Percentiles rank a stretch among this genome's conserved stretches.
Conservation (phyloP, 2,113 vertebrate genomes). For the Sphyrna mokarran region DNA sequence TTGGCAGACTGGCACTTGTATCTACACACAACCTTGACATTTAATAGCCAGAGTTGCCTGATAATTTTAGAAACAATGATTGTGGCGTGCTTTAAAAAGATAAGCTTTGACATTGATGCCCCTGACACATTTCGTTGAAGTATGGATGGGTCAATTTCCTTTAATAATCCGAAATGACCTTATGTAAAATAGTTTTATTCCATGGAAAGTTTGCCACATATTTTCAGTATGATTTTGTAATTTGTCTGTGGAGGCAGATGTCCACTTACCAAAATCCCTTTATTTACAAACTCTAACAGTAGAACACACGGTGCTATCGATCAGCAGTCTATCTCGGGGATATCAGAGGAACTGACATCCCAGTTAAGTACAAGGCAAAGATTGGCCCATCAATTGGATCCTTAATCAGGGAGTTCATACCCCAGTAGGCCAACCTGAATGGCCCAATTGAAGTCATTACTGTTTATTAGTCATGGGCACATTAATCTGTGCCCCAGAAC, state of each 20-base stretch:
- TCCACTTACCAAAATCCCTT: too few relatives aligned
- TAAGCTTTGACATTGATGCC: background rate
- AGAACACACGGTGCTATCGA: too few relatives aligned
- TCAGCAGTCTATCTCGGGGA: too few relatives aligned
- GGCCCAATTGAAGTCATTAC: too few relatives aligned
- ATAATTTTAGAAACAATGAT: slow-evolving; percentile 34
- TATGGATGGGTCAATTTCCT: background rate
- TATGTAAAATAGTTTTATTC: background rate
- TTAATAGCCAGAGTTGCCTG: slow-evolving; percentile 17
- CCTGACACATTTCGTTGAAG: background rate
- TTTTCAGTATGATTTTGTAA: background rate
- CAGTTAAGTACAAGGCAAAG: too few relatives aligned
- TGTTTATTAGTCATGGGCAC: background rate
- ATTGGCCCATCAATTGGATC: too few relatives aligned
- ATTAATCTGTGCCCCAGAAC: background rate
- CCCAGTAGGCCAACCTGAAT: too few relatives aligned
- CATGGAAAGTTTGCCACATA: background rate
- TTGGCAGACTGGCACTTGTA: background rate
- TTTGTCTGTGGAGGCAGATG: too few relatives aligned
- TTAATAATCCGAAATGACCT: background rate
- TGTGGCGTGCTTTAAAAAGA: slow-evolving; percentile 18
- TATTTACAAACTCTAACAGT: too few relatives aligned
- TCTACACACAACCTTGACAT: slow-evolving; percentile 17
- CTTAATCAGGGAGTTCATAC: too few relatives aligned
- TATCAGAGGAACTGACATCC: too few relatives aligned